A percentile compares a stretch with the other conserved stretches of the same genome.
Conservation (phyloP, 2,113 vertebrate species). For the Solea senegalensis region DNA sequence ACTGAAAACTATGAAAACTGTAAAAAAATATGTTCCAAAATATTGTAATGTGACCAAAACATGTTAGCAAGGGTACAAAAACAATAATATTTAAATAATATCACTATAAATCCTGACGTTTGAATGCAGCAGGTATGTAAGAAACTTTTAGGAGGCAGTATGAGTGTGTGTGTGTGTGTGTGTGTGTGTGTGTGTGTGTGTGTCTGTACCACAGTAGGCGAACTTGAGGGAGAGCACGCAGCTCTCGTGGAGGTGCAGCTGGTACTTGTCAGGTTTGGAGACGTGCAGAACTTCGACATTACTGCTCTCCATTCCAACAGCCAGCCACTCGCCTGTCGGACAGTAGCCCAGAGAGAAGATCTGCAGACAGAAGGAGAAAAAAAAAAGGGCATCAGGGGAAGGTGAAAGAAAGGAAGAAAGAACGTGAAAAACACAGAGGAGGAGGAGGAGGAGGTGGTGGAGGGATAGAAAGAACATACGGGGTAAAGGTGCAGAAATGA, state of each 20-base stretch:
- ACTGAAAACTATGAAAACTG: too few species aligned
- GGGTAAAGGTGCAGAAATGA: conserved; percentile 2
- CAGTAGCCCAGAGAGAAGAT: conserved; percentile 84
- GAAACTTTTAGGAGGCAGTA: background rate
- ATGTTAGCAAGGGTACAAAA: too few species aligned
- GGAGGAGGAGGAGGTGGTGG: background rate
- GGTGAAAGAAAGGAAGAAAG: background rate
- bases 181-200: conserved; percentile 2
- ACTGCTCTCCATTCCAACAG: conserved; percentile 86
- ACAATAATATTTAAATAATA: too few species aligned
- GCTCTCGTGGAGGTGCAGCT: conserved; percentile 81
- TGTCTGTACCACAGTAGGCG: conserved; percentile 79
- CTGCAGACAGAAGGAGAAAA: conserved; percentile 32
- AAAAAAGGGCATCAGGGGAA: background rate
- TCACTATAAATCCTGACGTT: too few species aligned
- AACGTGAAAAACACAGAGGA: background rate
- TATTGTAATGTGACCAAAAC: too few species aligned
- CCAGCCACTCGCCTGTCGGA: conserved; percentile 83
- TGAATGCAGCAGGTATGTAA: background rate
- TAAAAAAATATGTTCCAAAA: too few species aligned
- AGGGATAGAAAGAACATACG: background rate
- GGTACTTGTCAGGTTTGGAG: conserved; percentile 76
- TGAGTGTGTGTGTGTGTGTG: background rate
- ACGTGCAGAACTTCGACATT: conserved; percentile 86
- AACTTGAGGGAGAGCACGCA: conserved; percentile 84